Evolutionary conservation across 1,140 invertebrate genomes (phyloP).

Genomic region (Homalodisca vitripennis): DNA sequence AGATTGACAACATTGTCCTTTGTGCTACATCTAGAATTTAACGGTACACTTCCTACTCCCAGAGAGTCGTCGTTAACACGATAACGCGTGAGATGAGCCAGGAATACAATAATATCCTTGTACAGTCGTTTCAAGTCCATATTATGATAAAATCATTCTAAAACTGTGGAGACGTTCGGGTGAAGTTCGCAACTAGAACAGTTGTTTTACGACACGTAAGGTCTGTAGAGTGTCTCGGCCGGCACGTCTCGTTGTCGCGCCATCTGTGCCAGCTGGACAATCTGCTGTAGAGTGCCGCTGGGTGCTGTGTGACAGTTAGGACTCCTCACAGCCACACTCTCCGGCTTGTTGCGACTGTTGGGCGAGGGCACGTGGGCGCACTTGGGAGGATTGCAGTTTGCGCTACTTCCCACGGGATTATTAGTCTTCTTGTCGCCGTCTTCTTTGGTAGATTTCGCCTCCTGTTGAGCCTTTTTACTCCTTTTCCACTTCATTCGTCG

Average conservation of each 20-base stretch:
- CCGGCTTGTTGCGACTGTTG: neutral
- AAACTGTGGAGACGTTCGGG: no score
- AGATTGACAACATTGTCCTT: no score
- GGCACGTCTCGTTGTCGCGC: conserved; percentile 1
- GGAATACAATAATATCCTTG: no score
- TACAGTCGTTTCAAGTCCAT: no score
- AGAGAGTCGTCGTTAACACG: no score
- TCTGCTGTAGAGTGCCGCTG: conserved; percentile 28
- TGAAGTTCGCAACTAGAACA: no score
- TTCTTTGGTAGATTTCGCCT: conserved; percentile 51
- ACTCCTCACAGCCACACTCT: neutral
- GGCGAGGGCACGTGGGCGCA: neutral
- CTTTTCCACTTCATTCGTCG: conserved; percentile 95
- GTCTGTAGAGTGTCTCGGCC: conserved; percentile 33
- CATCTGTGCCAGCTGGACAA: conserved; percentile 31
- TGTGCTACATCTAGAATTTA: no score
- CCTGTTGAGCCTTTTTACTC: conserved; percentile 90
- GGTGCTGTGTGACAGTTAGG: neutral
- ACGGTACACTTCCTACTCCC: no score
- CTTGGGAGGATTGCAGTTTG: conserved; percentile 10
- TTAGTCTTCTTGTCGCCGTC: conserved; percentile 32
- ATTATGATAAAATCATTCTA: no score
- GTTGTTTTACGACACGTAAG: conserved; percentile 30
- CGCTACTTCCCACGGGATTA: conserved; percentile 5
- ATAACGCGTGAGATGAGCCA: no score